Evolutionary conservation across 2,888 invertebrate genomes (phyloP), one percentile per base, ranked within the genome.

Genomic region (Rhyacophila evoluta): DNA sequence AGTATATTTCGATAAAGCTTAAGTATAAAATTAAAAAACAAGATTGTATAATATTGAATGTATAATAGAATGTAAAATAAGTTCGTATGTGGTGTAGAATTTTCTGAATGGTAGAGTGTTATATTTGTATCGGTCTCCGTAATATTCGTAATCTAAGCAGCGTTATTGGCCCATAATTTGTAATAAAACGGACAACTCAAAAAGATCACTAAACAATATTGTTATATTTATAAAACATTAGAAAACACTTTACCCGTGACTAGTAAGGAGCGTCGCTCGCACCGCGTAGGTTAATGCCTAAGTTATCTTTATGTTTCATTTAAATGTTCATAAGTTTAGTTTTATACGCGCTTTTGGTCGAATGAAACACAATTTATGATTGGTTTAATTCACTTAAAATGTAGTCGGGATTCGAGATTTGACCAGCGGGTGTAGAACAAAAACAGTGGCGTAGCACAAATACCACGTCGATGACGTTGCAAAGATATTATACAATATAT

Each of bases 271-370:
- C 15, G 15, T 12, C 6, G 33, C 71, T 10, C 41, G 41, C 33
- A 33, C 41, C 38, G 33, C 37, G 72, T 37, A 72, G 77, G 72
- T 77, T 77, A 55, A 72, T 55, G 37, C 68, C 27, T 36, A 72
- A 72, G 73, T 81, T 81, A 81, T 81, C 81, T 81, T 76, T 81
- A 81, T 74, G 78, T 70, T 72, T 74, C 75, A 77, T 71, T 79
- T 67, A 81, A 81, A 81, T 72, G 81, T 39, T 77, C 79, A 75
- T 81, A 81, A 79, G 77, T 81, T 81, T 79, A 79, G 76, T 79
- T 81, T 79, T 81, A 81, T 79, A 37, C 72, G 79, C 75, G 78
- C 81, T 81, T 80, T 75, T 68, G 77, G 79, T 70, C 77, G 70
- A 77, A 74, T 79, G 75, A 79, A 19, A 71, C 74, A 77, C 79